phyloP scores from a whole-genome alignment of 2,888 invertebrate genomes.

The Polylopha cassiicola region DNA sequence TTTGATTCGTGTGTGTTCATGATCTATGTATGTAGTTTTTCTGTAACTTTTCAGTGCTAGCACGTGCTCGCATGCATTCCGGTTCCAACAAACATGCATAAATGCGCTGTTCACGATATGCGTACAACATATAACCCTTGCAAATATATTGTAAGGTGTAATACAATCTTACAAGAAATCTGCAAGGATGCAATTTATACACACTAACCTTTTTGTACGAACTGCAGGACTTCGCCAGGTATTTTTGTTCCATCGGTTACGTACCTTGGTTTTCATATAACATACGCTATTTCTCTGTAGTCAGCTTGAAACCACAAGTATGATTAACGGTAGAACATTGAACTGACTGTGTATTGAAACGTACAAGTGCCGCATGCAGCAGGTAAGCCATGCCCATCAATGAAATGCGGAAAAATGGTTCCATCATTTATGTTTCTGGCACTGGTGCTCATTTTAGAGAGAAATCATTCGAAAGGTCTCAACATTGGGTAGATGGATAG shows the following conservation, averaged over 20 bases:
- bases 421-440: slow-evolving; percentile 39
- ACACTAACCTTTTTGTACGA: slow-evolving; percentile 10
- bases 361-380: slow-evolving; percentile 61
- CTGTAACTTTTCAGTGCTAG: slow-evolving; percentile 48
- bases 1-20: slow-evolving; percentile 36
- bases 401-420: slow-evolving; percentile 55
- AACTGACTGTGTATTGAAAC: slow-evolving; percentile 36
- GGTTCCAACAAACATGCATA: slow-evolving; percentile 54
- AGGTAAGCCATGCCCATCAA: slow-evolving; percentile 66
- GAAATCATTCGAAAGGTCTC: slow-evolving; percentile 38
- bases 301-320: slow-evolving; percentile 18
- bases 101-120: slow-evolving; percentile 33
- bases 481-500: slow-evolving; percentile 62
- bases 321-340: slow-evolving; percentile 17
- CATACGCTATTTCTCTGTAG: slow-evolving; percentile 10
- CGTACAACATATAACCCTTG: slow-evolving; percentile 23
- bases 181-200: neutral
- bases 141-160: slow-evolving; percentile 7
- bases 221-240: slow-evolving; percentile 17
- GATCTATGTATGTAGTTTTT: slow-evolving; percentile 34
- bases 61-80: slow-evolving; percentile 65
- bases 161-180: slow-evolving; percentile 1
- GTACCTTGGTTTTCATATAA: slow-evolving; percentile 10
- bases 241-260: slow-evolving; percentile 6
- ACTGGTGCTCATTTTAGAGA: slow-evolving; percentile 43